Base-by-base conservation (phyloP, 2,797 vertebrate species). In the Danio albolineatus region DNA sequence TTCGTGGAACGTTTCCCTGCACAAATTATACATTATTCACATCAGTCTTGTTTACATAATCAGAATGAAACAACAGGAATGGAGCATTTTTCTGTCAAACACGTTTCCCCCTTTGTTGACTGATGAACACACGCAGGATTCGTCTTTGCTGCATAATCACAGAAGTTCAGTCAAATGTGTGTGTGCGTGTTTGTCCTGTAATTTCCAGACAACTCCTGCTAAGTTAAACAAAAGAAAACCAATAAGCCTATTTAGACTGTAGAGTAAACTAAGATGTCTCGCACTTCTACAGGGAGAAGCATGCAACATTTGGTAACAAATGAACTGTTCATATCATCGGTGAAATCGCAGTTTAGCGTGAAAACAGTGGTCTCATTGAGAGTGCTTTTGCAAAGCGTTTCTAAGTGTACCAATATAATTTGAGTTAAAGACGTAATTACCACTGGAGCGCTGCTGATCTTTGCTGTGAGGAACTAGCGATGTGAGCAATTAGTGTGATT, bases 1-100 rank as follows among this genome's bases (percentile, higher is more conserved):
- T 46, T 67, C 10, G 14, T 49, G 16, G 14, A 61, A 60, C 72
- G 48, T 62, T 78, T 76, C 41, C 60, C 49, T 13, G 44, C 48
- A 41, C 43, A 81, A 81, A 84, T 81, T 17, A 79, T 64, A 79
- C 64, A 78, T 75, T 79, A 79, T 60, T 67, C 44, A 66, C 70
- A 38, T 12, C 12, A 36, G n/a, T 8, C 57, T 59, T 64, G 41
- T 75, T 66, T 72, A 66, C 51, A 21, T 76, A 56, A 57, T 36
- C 21, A 66, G 48, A 62, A 62, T 44, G 9, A 36, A 77, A 66
- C 57, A 57, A 73, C 57, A 0, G 46, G 76, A 79, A 69, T 54
- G 74, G 28, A 65, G 49, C 13, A 71, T 28, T 75, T 48, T 60
- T 75, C 62, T 67, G 79, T 67, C 78, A 66, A 80, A 67, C 51